Evolutionary conservation across 2,797 vertebrate species (phyloP), one percentile per base, ranked within the genome.

Genomic region (Distichodus sexfasciatus): DNA sequence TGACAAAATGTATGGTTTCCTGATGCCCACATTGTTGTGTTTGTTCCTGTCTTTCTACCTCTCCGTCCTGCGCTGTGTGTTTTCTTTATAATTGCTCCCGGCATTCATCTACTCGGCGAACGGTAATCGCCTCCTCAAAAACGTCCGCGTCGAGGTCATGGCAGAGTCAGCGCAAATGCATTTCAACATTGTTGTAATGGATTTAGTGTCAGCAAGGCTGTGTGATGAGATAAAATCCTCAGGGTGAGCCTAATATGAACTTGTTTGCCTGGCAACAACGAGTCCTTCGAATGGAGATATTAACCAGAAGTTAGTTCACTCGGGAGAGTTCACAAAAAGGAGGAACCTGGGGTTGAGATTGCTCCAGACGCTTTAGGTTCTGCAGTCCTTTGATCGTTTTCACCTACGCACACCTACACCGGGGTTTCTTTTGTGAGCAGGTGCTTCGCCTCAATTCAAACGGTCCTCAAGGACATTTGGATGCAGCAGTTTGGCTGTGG

Each of bases 161-260:
- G 3, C 28, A 29, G 57, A 57, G 57, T 19, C 14, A 70, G 50
- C 15, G 12, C 58, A 77, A 70, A 81, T 72, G 54, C 44, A 60
- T 21, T 51, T 48, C 61, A 46, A 82, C 40, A 21, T 33, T 81
- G 46, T 28, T 48, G 41, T 36, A 69, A 69, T 73, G 50, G 24
- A 55, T 50, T 71, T 28, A 51, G 53, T 76, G 73, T 75, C 73
- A 81, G 59, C 68, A 40, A 77, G 71, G 62, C 76, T 73, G 69
- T 64, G 76, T 78, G 57, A 79, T 75, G 7, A 79, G 51, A 78
- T 47, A 53, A 72, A 72, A 26, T 9, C 41, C 11, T 17, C 43
- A 38, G 35, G 47, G 28, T n/a, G 12, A 66, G 29, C 55, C 23
- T 3, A 26, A 12, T 67, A 55, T 29, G 57, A 26, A 43, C 17